Conservation (phyloP, 23 tunicate species). For the Aplidium turbinatum region DNA sequence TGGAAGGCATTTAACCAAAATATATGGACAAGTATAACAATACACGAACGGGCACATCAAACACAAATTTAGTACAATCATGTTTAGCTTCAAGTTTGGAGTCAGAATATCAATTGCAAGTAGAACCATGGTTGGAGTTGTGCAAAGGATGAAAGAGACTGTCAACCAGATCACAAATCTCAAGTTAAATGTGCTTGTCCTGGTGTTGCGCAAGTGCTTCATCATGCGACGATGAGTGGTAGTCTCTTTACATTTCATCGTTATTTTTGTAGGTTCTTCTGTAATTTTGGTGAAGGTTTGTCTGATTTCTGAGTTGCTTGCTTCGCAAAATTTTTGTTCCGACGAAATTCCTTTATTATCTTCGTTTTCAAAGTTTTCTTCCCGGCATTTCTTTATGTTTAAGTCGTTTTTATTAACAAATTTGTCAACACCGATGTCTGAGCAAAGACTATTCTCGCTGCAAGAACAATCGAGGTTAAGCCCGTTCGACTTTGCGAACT, state of each 20-base stretch:
- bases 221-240: conserved; percentile 46
- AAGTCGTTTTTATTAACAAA: too few species aligned
- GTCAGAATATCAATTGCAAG: conserved; percentile 47
- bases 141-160: conserved; percentile 37
- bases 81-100: conserved; percentile 40
- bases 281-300: too few species aligned
- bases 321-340: too few species aligned
- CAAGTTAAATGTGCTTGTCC: conserved; percentile 32
- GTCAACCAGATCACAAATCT: conserved; percentile 56
- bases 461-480: too few species aligned
- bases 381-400: too few species aligned
- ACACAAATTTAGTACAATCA: conserved; percentile 62
- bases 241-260: background rate
- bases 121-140: conserved; percentile 67
- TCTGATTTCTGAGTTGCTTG: too few species aligned
- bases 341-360: too few species aligned
- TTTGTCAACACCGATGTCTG: too few species aligned
- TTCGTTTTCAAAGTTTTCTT: too few species aligned
- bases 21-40: conserved; percentile 62
- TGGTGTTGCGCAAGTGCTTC: conserved; percentile 36
- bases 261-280: too few species aligned
- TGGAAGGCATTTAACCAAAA: conserved; percentile 65
- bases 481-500: too few species aligned
- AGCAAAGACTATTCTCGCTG: too few species aligned
- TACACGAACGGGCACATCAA: conserved; percentile 57